Conservation (phyloP, 2,888 invertebrate species). For the Torymus auratus region DNA sequence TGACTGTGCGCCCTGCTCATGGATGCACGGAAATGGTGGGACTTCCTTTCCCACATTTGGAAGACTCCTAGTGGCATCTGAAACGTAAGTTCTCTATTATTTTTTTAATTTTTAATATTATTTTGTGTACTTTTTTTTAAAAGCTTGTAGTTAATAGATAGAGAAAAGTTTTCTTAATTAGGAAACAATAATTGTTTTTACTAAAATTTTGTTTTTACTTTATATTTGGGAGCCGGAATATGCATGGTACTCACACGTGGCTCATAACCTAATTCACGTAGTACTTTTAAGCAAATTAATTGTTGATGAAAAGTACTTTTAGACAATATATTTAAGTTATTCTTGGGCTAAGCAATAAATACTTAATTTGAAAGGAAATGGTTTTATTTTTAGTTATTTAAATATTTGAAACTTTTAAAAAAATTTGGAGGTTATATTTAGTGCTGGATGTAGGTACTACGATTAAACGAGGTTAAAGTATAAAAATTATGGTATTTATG, state of each 20-base stretch:
- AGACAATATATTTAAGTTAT: no score
- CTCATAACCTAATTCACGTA: slow-evolving; percentile 41
- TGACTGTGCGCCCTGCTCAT: slow-evolving; percentile 12
- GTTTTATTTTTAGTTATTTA: background rate
- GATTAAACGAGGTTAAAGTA: no score
- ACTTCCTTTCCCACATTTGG: slow-evolving; percentile 69
- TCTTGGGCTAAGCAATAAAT: no score
- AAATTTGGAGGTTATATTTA: no score
- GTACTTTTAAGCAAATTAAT: background rate
- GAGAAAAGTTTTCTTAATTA: background rate
- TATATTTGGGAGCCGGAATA: slow-evolving; percentile 3
- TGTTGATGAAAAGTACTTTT: background rate
- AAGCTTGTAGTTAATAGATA: background rate
- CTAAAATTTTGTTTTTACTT: background rate
- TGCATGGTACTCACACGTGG: slow-evolving; percentile 52
- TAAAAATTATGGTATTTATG: no score
- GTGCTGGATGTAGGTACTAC: no score
- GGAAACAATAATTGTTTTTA: slow-evolving; percentile 1
- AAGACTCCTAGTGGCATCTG: slow-evolving; percentile 87
- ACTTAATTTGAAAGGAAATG: background rate
- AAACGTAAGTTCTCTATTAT: slow-evolving; percentile 79
- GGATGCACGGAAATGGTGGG: slow-evolving; percentile 35
- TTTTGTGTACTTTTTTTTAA: slow-evolving; percentile 65
- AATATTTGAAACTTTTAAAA: no score
- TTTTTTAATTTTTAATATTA: slow-evolving; percentile 63